phyloP scores from a whole-genome alignment of 2,113 vertebrate species.

The Marmota flaviventris region DNA sequence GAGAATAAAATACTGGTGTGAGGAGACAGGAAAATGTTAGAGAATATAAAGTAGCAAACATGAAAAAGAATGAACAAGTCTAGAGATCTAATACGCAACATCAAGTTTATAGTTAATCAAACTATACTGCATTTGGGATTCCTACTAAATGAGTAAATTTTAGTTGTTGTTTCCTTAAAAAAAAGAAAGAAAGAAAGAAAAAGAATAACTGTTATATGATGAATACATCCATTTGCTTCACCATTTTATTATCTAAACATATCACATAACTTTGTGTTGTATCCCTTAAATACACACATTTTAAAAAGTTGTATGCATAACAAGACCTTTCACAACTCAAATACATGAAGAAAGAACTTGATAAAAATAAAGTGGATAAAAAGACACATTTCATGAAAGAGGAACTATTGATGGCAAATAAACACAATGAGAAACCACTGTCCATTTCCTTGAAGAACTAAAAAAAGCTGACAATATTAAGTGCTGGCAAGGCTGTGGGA shows the following conservation, averaged over 20 bases:
- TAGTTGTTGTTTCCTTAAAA: neutral
- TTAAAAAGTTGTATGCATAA: neutral
- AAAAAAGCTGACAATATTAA: neutral
- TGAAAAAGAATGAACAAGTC: neutral
- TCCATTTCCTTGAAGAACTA: neutral
- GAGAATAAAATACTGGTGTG: neutral
- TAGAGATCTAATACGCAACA: no score
- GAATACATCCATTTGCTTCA: neutral
- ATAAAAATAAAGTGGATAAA: constrained; percentile 37
- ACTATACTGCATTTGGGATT: neutral
- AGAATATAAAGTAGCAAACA: neutral
- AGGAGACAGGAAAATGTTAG: neutral
- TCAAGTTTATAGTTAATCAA: neutral
- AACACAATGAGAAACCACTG: neutral
- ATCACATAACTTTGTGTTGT: neutral
- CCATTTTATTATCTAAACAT: neutral
- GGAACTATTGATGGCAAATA: neutral
- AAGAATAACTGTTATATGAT: neutral
- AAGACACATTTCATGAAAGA: constrained; percentile 18
- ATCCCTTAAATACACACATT: neutral
- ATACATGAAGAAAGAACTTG: neutral
- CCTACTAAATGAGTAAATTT: neutral
- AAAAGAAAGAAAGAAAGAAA: neutral
- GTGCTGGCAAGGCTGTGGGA: neutral
- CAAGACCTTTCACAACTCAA: neutral